A percentile compares a stretch with the other conserved stretches of the same genome.
Evolutionary conservation across 2,797 vertebrate genomes (phyloP).

Genomic region (Monodelphis domestica): DNA sequence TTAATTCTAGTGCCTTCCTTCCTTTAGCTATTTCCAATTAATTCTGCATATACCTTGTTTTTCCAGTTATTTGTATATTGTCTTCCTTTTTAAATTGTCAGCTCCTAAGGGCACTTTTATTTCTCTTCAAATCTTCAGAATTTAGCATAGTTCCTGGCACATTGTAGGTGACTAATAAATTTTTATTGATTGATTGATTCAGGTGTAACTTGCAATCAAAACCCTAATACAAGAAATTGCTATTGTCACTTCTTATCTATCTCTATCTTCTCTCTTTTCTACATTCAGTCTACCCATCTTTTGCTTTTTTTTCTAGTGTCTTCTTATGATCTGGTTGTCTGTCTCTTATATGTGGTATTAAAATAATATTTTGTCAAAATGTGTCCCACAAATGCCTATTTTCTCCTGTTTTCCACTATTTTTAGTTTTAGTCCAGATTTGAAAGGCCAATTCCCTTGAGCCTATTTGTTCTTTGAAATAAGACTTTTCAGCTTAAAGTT

Average conservation of each 20-base stretch:
- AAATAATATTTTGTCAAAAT: background rate
- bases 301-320: background rate
- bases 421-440: background rate
- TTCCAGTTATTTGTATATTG: background rate
- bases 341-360: background rate
- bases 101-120: background rate
- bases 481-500: background rate
- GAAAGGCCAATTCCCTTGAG: background rate
- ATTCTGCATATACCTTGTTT: background rate
- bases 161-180: background rate
- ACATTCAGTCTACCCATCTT: background rate
- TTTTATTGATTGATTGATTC: background rate
- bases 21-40: too few species aligned
- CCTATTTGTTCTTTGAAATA: background rate
- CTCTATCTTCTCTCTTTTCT: background rate
- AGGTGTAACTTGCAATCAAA: background rate
- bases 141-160: background rate
- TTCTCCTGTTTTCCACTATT: background rate
- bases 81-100: background rate
- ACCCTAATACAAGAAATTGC: background rate
- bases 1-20: too few species aligned
- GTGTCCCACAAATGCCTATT: background rate
- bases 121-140: background rate
- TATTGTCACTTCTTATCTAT: background rate
- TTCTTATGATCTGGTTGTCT: background rate